phyloP scores from a whole-genome alignment of 2,797 vertebrate genomes.

The Mastacembelus armatus region DNA sequence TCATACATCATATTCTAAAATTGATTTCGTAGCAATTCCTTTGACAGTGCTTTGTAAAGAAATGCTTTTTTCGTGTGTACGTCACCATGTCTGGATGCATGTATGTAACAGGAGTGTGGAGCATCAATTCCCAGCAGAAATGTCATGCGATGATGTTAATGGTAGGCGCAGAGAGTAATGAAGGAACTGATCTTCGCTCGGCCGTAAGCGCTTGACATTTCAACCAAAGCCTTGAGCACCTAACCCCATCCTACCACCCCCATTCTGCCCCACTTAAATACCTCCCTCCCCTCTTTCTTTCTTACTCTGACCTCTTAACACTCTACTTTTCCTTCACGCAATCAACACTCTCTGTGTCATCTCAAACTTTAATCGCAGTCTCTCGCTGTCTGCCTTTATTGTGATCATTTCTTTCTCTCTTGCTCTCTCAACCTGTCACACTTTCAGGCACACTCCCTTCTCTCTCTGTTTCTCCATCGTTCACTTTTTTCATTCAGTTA shows the following conservation, averaged over 20 bases:
- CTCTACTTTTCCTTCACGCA: slow-evolving; percentile 39
- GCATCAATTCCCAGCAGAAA: slow-evolving; percentile 63
- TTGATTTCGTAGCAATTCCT: not conserved
- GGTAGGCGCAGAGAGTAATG: slow-evolving; percentile 92
- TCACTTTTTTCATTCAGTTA: slow-evolving; percentile 57
- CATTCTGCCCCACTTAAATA: slow-evolving; percentile 21
- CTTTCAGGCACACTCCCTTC: slow-evolving; percentile 74
- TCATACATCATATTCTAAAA: not conserved
- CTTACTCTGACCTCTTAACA: slow-evolving; percentile 31
- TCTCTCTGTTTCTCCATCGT: slow-evolving; percentile 24
- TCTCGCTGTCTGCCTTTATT: slow-evolving; percentile 62
- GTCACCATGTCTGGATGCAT: slow-evolving; percentile 5
- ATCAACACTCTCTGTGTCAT: slow-evolving; percentile 37
- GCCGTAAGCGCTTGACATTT: slow-evolving; percentile 92
- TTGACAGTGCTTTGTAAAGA: slow-evolving; percentile 6
- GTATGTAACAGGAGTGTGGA: slow-evolving; percentile 74
- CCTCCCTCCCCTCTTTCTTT: slow-evolving; percentile 33
- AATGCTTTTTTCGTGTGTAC: slow-evolving; percentile 12
- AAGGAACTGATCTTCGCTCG: slow-evolving; percentile 97
- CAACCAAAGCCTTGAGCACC: slow-evolving; percentile 94
- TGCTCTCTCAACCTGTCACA: slow-evolving; percentile 51
- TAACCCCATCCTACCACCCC: slow-evolving; percentile 30
- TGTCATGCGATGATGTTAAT: slow-evolving; percentile 91
- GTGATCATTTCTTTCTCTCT: slow-evolving; percentile 65
- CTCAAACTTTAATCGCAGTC: slow-evolving; percentile 60